A percentile compares a stretch with the other conserved stretches of the same genome.
Evolutionary conservation across 2,113 vertebrate species (phyloP).

Genomic region (Amblyornis subalaris): DNA sequence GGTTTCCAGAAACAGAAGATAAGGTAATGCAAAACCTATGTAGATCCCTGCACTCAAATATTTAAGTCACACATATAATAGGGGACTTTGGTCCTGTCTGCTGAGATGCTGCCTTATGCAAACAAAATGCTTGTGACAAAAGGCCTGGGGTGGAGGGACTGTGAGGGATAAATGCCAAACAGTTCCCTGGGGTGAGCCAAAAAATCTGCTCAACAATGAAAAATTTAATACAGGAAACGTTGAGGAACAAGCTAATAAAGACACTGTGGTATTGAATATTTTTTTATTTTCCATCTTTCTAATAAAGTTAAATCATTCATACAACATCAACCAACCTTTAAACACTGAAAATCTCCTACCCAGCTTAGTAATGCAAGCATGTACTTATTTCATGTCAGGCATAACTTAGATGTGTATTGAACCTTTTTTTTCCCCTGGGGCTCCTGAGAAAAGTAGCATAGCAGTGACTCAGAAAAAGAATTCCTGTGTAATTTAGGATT

Average conservation of each 20-base stretch:
- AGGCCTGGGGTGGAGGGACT: background rate
- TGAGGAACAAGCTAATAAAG: background rate
- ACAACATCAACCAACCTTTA: background rate
- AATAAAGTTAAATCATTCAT: background rate
- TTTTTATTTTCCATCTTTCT: background rate
- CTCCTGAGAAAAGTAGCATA: background rate
- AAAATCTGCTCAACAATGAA: background rate
- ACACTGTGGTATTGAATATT: background rate
- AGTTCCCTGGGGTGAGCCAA: rapidly evolving
- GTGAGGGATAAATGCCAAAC: background rate
- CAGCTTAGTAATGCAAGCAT: background rate
- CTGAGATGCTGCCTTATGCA: background rate
- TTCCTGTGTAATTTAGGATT: background rate
- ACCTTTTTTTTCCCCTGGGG: background rate
- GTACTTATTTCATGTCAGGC: background rate
- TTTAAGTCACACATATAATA: background rate
- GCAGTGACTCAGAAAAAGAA: background rate
- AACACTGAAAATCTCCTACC: background rate
- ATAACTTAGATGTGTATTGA: background rate
- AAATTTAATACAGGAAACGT: background rate
- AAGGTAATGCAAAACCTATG: background rate
- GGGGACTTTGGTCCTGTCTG: rapidly evolving
- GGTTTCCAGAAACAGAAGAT: background rate
- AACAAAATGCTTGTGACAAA: background rate
- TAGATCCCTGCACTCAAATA: background rate